These are phyloP conservation scores for Chaenodraco wilsoni DNA, from an alignment of 2,797 vertebrate species.

Conservation along the genomic window DNA sequence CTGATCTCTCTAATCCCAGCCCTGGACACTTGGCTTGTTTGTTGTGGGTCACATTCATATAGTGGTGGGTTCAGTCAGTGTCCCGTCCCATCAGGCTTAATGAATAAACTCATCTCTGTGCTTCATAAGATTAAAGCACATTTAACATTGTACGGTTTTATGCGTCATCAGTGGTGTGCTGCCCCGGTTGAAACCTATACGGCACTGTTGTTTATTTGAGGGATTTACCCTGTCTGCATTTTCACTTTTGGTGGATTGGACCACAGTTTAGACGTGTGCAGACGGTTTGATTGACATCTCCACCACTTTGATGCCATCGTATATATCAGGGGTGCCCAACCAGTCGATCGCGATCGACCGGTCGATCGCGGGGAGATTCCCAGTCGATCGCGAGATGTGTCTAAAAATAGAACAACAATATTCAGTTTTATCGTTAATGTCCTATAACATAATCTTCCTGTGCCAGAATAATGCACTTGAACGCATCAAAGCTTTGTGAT, in stretches of 20 bases:
- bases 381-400: too few species aligned
- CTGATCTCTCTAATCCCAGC: constrained; percentile 69
- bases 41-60: constrained; percentile 55
- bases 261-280: background rate
- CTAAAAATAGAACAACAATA: too few species aligned
- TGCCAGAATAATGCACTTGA: too few species aligned
- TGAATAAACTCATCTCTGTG: constrained; percentile 30
- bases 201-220: background rate
- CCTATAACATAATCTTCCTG: too few species aligned
- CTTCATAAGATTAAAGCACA: constrained; percentile 22
- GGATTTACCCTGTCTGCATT: background rate
- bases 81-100: constrained; percentile 38
- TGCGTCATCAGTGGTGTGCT: background rate
- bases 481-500: too few species aligned
- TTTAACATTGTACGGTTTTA: background rate
- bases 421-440: too few species aligned
- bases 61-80: constrained; percentile 21
- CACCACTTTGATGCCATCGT: background rate
- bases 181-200: background rate
- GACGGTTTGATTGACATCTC: constrained; percentile 3
- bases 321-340: background rate
- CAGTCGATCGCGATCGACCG: too few species aligned
- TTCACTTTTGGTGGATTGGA: background rate
- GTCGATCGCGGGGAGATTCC: too few species aligned
- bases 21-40: constrained; percentile 41